Evolutionary conservation across 2,113 vertebrate species (phyloP), one percentile per base, ranked within the genome.

Genomic region (Taxidea taxus): DNA sequence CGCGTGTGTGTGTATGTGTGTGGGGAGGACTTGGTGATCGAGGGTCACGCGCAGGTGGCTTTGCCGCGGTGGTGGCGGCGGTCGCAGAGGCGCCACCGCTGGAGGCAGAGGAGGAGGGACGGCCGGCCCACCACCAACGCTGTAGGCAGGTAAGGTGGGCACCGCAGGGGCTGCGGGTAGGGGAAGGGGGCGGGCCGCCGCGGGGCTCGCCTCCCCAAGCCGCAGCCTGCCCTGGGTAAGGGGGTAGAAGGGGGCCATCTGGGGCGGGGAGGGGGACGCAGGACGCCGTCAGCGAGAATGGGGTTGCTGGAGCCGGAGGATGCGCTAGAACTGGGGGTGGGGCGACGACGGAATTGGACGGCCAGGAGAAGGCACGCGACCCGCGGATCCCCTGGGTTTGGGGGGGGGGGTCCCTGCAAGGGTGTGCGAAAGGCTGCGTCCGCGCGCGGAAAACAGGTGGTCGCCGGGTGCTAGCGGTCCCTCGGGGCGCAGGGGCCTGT

Each of bases 11-110:
- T 23, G 56, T 0, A 37, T 11, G 68, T 6, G 47, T 14, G 77
- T 14, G 42, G 12, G 42, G 9, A 84, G 44, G 39, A 37, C 72
- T 8, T 39, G 68, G 89, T 18, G 87, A n/a, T 37, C 25, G 34
- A 96, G 87, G 97, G 95, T 97, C 93, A 92, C 96, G 95, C 94
- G 89, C 96, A 78, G 83, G 95, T 96, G 90, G 97, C 56, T 90
- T 21, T 51, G 96, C 86, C 0, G 91, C 74, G 74, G 60, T 10
- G 90, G 75, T 21, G 81, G 86, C 31, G 20, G 87, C 70, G 77
- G 88, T 87, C 14, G 62, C 85, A 44, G 78, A 89, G 85, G 92
- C 85, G 12, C 18, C 83, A 47, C 23, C 10, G 49, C 89, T 37
- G 88, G 83, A 66, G 80, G 39, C 37, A 9, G 81, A 37, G 9